Conservation (phyloP, 2,888 invertebrate genomes). For the Scaeva pyrastri region DNA sequence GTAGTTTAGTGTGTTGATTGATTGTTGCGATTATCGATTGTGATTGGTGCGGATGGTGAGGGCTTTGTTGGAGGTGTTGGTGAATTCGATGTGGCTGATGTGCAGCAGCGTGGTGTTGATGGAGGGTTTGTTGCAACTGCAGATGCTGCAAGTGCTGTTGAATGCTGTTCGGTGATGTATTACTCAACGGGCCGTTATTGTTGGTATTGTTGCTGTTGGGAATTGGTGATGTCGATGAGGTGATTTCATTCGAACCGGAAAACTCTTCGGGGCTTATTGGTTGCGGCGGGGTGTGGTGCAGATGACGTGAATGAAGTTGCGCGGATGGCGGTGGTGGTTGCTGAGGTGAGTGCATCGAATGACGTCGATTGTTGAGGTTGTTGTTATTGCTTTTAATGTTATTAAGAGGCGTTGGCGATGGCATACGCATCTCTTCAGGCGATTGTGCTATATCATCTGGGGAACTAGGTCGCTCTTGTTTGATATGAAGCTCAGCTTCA, state of each 20-base stretch:
- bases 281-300: slow-evolving; percentile 76
- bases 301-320: slow-evolving; percentile 66
- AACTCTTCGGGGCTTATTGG: slow-evolving; percentile 84
- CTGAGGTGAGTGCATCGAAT: slow-evolving; percentile 77
- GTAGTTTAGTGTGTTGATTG: slow-evolving; percentile 82
- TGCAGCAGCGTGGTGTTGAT: slow-evolving; percentile 55
- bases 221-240: slow-evolving; percentile 88
- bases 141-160: slow-evolving; percentile 75
- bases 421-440: slow-evolving; percentile 74
- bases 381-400: slow-evolving; percentile 72
- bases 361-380: slow-evolving; percentile 76
- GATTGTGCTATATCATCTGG: slow-evolving; percentile 77
- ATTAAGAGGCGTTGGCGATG: slow-evolving; percentile 68
- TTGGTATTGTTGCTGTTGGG: slow-evolving; percentile 76
- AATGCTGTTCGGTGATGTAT: slow-evolving; percentile 69
- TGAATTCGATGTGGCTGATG: slow-evolving; percentile 67
- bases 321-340: slow-evolving; percentile 64
- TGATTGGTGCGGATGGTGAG: slow-evolving; percentile 64
- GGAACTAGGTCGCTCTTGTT: slow-evolving; percentile 83
- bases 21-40: slow-evolving; percentile 82
- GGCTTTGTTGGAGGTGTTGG: slow-evolving; percentile 58
- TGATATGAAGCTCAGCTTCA: slow-evolving; percentile 81
- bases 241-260: slow-evolving; percentile 87
- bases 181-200: slow-evolving; percentile 56
- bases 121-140: slow-evolving; percentile 73